Base-by-base conservation (phyloP, 2,797 vertebrate genomes). In the Myotis myotis region DNA sequence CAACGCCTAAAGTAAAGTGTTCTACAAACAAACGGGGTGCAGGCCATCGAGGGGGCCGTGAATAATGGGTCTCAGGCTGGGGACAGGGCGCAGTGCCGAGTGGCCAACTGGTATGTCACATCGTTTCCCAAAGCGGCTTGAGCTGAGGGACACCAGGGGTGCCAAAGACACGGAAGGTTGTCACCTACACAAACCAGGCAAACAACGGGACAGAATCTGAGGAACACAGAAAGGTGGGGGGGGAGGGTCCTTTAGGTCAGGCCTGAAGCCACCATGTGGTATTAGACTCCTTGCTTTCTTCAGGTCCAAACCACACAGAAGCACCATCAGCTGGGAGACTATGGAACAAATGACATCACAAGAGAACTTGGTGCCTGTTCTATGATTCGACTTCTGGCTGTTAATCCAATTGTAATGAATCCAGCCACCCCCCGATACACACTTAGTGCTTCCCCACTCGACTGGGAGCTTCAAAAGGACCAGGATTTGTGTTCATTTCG, bases 81-180 rank as follows among this genome's bases (percentile, higher is more conserved):
- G 22, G n/a, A 28, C 68, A 53, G 41, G 86, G 64, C 47, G 15
- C 2, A 0, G 47, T 2, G 16, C 70, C 0, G 0, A 36, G 22
- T 7, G 17, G 53, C 72, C 1, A 2, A 38, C 8, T 0, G 17
- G 8, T 4, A 15, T 0, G 0, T n/a, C 10, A 4, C 7, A 25
- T 19, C 36, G 11, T 47, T 86, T 66, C 81, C 83, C 53, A 49
- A 51, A 66, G 47, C 12, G 17, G 20, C 16, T 38, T 4, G 4
- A 33, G 44, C 16, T 20, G 16, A 4, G 30, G 16, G 13, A 16
- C 36, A 2, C 17, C 8, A 20, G 22, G 23, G 66, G 13, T 16
- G 6, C 49, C 78, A 13, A 70, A 41, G 55, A 47, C 60, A 33
- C 0, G 25, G 15, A 38, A 36, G 47, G 25, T 1, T 38, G 66